Percentiles rank a stretch among this genome's conserved stretches.
These are phyloP conservation scores for Cydia amplana DNA, from an alignment of 1,140 invertebrate species.

Conservation along the genomic window DNA sequence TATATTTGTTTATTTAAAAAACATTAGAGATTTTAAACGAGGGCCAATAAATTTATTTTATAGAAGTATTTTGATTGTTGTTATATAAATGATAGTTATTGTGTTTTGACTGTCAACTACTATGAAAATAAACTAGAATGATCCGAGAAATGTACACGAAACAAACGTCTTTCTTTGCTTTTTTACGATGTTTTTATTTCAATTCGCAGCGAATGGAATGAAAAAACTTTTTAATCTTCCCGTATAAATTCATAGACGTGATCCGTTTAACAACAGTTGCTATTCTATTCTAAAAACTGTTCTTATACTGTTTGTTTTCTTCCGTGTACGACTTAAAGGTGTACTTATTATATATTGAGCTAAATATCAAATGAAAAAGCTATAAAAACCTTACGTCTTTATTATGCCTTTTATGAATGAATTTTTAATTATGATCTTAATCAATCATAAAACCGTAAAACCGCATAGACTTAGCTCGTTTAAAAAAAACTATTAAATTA, in stretches of 20 bases:
- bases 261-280: background rate
- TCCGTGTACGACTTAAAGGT: background rate
- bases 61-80: conserved; percentile 11
- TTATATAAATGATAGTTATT: conserved; percentile 11
- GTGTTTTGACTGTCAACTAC: conserved; percentile 23
- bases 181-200: conserved; percentile 20
- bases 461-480: conserved; percentile 7
- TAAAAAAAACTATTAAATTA: conserved; percentile 22
- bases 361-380: background rate
- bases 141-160: conserved; percentile 9
- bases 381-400: conserved; percentile 5
- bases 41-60: conserved; percentile 3
- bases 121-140: conserved; percentile 11
- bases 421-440: conserved; percentile 28
- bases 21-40: background rate
- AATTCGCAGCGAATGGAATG: conserved; percentile 19
- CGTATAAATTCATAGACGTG: conserved; percentile 29
- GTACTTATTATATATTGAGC: background rate
- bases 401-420: background rate
- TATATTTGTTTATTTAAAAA: conserved; percentile 17
- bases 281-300: conserved; percentile 53
- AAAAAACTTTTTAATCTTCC: conserved; percentile 31
- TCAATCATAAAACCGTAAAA: conserved; percentile 31
- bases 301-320: conserved; percentile 66
- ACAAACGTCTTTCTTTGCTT: conserved; percentile 20